These are phyloP conservation scores for Osedax fenrisi DNA, from an alignment of 2,888 invertebrate species.

Conservation along the genomic window DNA sequence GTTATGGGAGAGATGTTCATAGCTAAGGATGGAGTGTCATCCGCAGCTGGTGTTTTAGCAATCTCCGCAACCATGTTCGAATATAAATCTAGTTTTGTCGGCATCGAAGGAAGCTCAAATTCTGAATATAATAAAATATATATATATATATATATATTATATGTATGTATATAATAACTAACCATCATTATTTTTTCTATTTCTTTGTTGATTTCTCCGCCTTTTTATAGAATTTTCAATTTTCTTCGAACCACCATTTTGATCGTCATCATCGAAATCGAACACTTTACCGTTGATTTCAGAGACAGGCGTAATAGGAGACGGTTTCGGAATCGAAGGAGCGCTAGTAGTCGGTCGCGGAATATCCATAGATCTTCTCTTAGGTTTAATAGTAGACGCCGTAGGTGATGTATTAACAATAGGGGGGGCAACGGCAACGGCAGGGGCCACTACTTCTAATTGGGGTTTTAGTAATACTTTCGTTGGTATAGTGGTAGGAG, in stretches of 20 bases:
- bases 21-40: background rate
- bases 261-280: background rate
- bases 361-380: background rate
- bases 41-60: background rate
- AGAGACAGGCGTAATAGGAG: background rate
- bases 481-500: background rate
- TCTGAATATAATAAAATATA: background rate
- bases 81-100: background rate
- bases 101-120: background rate
- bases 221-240: background rate
- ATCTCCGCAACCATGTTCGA: background rate
- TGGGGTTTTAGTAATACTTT: background rate
- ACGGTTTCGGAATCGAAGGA: background rate
- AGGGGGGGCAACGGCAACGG: too few relatives aligned
- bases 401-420: too few relatives aligned
- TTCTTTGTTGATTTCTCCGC: background rate
- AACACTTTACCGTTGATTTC: background rate
- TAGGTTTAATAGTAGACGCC: too few relatives aligned
- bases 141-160: too few relatives aligned
- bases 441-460: background rate
- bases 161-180: background rate
- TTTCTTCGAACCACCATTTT: background rate
- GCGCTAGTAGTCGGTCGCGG: background rate
- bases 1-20: background rate
- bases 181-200: background rate